A percentile compares a stretch with the other conserved stretches of the same genome.
phyloP scores from a whole-genome alignment of 2,797 vertebrate genomes.

The Silurus aristotelis region DNA sequence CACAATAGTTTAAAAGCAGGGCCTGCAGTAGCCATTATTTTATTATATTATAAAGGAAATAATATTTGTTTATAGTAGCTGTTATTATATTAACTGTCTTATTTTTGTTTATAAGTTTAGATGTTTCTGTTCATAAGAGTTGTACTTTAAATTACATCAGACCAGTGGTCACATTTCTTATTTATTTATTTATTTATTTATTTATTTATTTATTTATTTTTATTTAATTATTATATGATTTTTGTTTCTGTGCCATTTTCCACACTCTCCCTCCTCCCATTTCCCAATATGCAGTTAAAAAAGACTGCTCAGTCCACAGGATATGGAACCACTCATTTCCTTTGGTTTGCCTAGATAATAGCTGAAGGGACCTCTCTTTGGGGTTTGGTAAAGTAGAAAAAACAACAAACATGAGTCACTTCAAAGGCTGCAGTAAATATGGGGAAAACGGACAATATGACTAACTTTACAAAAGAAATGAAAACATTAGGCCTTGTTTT shows the following conservation, averaged over 20 bases:
- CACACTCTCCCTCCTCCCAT: constrained; percentile 19
- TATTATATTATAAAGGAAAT: background rate
- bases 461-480: constrained; percentile 28
- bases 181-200: background rate
- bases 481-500: constrained; percentile 10
- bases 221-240: no score
- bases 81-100: no score
- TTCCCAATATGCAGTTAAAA: constrained; percentile 55
- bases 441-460: constrained; percentile 37
- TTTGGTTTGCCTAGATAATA: constrained; percentile 57
- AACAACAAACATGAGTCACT: constrained; percentile 60
- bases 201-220: background rate
- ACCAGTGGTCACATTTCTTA: background rate
- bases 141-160: background rate
- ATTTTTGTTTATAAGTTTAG: background rate
- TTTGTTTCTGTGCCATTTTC: constrained; percentile 39
- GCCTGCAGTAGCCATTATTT: background rate
- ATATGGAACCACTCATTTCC: constrained; percentile 63
- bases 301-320: constrained; percentile 54
- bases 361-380: constrained; percentile 52
- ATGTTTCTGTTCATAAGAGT: background rate
- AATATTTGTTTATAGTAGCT: background rate
- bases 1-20: background rate
- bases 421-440: constrained; percentile 42
- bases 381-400: constrained; percentile 49